Conservation (phyloP, 2,113 vertebrate genomes). For the Ivindomyrus marchei region DNA sequence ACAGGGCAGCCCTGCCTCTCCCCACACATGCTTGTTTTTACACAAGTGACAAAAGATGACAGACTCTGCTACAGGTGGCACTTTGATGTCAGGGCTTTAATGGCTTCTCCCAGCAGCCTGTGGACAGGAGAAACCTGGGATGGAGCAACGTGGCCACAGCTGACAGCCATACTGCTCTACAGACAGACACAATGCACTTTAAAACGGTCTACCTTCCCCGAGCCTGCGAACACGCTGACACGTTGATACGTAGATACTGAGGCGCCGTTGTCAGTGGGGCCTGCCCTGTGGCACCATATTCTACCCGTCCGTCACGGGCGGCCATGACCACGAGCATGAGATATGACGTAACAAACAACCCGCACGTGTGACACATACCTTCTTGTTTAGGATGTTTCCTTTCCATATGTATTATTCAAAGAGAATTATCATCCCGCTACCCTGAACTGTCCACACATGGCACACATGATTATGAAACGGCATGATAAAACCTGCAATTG, state of each 20-base stretch:
- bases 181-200: neutral
- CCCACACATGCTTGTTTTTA: neutral
- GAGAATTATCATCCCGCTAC: neutral
- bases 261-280: neutral
- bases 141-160: no score
- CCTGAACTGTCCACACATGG: neutral
- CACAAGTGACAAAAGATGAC: neutral
- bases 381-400: neutral
- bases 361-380: neutral
- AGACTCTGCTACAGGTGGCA: neutral
- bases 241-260: no score
- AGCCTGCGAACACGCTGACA: neutral
- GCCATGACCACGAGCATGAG: neutral
- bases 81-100: neutral
- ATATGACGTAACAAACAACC: neutral
- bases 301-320: neutral
- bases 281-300: neutral
- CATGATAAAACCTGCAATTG: neutral
- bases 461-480: neutral
- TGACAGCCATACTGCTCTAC: neutral
- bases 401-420: neutral
- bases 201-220: neutral
- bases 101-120: neutral
- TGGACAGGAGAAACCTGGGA: neutral
- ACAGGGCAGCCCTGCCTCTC: neutral